These are phyloP conservation scores for Apostichopus californicus DNA, from an alignment of 35 echinoderm and acorn worm species.

Conservation along the genomic window DNA sequence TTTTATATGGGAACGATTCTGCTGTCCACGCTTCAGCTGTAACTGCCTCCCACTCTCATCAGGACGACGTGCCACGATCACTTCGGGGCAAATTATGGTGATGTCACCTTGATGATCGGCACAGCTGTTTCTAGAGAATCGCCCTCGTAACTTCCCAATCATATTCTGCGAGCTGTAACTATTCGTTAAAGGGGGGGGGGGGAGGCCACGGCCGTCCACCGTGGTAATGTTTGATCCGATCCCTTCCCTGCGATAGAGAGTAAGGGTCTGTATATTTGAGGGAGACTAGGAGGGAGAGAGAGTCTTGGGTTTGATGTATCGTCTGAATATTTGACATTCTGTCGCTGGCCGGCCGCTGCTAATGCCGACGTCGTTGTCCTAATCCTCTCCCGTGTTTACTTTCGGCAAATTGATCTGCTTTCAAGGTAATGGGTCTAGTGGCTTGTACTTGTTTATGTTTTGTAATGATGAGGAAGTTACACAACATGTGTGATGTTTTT, in stretches of 20 bases:
- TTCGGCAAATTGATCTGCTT: background rate
- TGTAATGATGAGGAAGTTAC: background rate
- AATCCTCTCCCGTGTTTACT: background rate
- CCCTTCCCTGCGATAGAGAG: background rate
- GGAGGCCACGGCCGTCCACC: too few relatives aligned
- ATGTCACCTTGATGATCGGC: too few relatives aligned
- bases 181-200: too few relatives aligned
- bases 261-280: background rate
- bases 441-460: background rate
- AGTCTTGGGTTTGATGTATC: background rate
- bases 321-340: constrained; percentile 18
- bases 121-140: too few relatives aligned
- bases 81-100: too few relatives aligned
- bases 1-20: too few relatives aligned
- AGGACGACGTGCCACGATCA: too few relatives aligned
- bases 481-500: background rate
- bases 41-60: too few relatives aligned
- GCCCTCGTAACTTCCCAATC: too few relatives aligned
- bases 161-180: too few relatives aligned
- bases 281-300: background rate
- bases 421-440: background rate
- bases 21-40: too few relatives aligned
- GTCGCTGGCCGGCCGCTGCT: background rate
- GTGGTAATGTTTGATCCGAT: background rate
- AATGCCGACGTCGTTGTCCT: background rate